These are phyloP conservation scores for Myrmecobius fasciatus DNA, from an alignment of 2,113 vertebrate genomes.

Conservation along the genomic window DNA sequence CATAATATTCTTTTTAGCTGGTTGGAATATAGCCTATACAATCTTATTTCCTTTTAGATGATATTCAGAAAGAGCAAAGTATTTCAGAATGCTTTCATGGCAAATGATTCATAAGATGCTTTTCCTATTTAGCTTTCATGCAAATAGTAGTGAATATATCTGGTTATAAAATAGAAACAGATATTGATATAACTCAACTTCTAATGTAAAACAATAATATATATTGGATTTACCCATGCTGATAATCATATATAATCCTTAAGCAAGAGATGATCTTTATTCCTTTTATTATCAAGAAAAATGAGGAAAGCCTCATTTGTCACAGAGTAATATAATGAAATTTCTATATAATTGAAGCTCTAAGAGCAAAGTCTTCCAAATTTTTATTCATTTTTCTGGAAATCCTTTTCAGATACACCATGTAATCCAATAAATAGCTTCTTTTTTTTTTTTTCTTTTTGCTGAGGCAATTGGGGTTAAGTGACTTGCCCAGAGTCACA, in stretches of 20 bases:
- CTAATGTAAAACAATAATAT: neutral
- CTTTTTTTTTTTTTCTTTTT: too few relatives aligned
- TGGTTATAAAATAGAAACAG: neutral
- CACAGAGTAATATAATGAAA: neutral
- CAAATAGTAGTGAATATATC: neutral
- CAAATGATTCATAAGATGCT: neutral
- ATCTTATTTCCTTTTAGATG: neutral
- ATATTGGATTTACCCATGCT: neutral
- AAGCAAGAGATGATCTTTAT: neutral
- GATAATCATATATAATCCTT: neutral
- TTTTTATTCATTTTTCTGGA: neutral
- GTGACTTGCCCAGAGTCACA: too few relatives aligned
- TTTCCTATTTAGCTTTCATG: neutral
- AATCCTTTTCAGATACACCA: neutral
- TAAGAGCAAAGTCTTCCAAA: neutral
- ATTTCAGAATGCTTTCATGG: neutral
- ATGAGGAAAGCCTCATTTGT: neutral
- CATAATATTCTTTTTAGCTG: neutral
- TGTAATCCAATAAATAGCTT: neutral
- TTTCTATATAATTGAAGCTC: neutral
- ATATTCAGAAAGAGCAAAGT: neutral
- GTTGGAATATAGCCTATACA: neutral
- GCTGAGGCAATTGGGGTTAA: too few relatives aligned
- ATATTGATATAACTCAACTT: neutral
- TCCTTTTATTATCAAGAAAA: conserved; percentile 3